Evolutionary conservation across 30 jellyfish, hydroid and myxozoan species (phyloP).

Genomic region (Hydractinia echinata): DNA sequence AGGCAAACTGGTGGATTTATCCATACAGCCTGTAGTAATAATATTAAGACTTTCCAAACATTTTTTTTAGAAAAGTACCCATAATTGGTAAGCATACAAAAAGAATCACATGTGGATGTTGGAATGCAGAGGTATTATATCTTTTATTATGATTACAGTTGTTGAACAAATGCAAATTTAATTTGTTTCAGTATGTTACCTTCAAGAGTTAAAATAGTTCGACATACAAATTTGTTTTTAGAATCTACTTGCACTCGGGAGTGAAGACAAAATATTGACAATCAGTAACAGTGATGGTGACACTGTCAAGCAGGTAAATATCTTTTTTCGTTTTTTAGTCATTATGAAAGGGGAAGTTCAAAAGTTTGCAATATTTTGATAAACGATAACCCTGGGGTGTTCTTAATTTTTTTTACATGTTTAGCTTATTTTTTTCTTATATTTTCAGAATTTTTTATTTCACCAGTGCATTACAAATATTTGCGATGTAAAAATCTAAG

Average conservation of each 20-base stretch:
- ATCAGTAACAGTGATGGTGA: constrained; percentile 90
- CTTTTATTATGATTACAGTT: neutral
- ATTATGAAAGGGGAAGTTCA: too few species aligned
- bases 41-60: too few species aligned
- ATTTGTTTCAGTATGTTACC: neutral
- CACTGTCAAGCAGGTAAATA: constrained; percentile 59
- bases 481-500: too few species aligned
- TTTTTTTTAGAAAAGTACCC: constrained; percentile 66
- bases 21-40: too few species aligned
- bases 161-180: neutral
- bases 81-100: constrained; percentile 80
- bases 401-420: too few species aligned
- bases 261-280: constrained; percentile 71
- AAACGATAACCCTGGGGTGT: too few species aligned
- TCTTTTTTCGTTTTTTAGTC: too few species aligned
- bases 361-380: too few species aligned
- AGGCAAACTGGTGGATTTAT: neutral
- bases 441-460: too few species aligned
- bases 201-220: neutral
- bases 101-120: constrained; percentile 76
- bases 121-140: constrained; percentile 71
- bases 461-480: too few species aligned
- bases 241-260: constrained; percentile 76
- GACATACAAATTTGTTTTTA: neutral
- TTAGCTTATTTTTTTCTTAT: too few species aligned